These are phyloP conservation scores for Meiosimyza platycephala DNA, from an alignment of 2,888 invertebrate species.

Conservation along the genomic window DNA sequence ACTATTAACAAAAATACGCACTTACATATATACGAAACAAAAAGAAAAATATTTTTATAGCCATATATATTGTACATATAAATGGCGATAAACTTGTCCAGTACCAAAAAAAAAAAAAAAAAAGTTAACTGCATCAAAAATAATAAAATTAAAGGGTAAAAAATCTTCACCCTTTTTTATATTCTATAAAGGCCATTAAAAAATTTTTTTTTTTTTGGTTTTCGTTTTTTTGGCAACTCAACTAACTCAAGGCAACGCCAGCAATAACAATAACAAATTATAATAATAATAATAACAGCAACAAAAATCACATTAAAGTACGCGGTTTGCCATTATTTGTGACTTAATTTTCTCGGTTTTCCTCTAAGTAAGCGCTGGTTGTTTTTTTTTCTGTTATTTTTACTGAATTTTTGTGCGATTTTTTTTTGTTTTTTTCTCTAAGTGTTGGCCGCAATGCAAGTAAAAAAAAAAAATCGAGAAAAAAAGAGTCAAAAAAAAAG, in stretches of 20 bases:
- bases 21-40: background rate
- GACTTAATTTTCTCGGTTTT: conserved; percentile 42
- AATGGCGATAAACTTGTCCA: too few species aligned
- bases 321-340: conserved; percentile 61
- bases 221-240: background rate
- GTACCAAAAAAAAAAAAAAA: too few species aligned
- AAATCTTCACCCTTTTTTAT: conserved; percentile 6
- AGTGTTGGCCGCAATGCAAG: conserved; percentile 31
- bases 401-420: background rate
- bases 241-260: conserved; percentile 20
- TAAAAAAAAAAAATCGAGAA: background rate
- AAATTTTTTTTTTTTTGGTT: background rate
- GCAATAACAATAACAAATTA: conserved; percentile 8
- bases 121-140: too few species aligned
- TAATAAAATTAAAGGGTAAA: too few species aligned
- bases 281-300: conserved; percentile 16
- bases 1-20: too few species aligned
- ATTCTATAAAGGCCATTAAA: conserved; percentile 12
- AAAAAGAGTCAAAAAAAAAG: conserved; percentile 44
- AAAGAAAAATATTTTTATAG: background rate
- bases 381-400: conserved; percentile 12
- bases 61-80: background rate
- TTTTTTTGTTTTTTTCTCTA: conserved; percentile 6
- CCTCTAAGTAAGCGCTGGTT: background rate
- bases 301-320: conserved; percentile 59